phyloP scores from a whole-genome alignment of 2,888 invertebrate genomes.

The Limnephilus auricula region DNA sequence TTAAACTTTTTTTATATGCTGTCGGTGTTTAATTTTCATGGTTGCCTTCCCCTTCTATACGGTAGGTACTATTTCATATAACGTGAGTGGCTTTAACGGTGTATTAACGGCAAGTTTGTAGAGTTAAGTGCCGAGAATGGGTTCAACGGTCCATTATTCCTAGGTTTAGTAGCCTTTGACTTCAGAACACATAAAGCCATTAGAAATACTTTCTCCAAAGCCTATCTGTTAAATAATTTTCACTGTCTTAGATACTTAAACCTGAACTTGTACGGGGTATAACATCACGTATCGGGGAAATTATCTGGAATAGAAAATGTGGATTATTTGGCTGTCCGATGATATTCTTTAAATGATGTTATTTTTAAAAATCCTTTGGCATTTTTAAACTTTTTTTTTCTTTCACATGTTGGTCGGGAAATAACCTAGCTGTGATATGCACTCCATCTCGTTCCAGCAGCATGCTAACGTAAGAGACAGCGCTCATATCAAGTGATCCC shows the following conservation, averaged over 20 bases:
- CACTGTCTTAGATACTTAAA: not conserved
- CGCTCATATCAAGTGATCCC: too few relatives aligned
- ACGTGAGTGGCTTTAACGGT: not conserved
- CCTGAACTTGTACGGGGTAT: not conserved
- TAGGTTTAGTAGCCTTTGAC: not conserved
- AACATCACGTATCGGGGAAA: too few relatives aligned
- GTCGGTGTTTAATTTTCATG: not conserved
- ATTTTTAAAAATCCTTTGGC: too few relatives aligned
- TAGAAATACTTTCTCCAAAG: not conserved
- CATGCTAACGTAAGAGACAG: too few relatives aligned
- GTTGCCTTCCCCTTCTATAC: not conserved
- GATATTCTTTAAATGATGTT: too few relatives aligned
- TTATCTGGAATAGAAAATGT: too few relatives aligned
- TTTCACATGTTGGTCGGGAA: too few relatives aligned
- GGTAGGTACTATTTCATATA: not conserved
- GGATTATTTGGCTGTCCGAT: too few relatives aligned
- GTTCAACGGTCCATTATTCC: not conserved
- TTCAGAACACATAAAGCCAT: not conserved
- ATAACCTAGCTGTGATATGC: too few relatives aligned
- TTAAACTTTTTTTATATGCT: too few relatives aligned
- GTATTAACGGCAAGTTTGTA: not conserved
- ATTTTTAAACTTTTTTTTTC: too few relatives aligned
- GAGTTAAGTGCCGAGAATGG: constrained; percentile 2
- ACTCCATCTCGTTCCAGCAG: too few relatives aligned
- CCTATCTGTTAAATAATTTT: not conserved